Evolutionary conservation across 2,888 invertebrate species (phyloP).

Genomic region (Tipula confusa): DNA sequence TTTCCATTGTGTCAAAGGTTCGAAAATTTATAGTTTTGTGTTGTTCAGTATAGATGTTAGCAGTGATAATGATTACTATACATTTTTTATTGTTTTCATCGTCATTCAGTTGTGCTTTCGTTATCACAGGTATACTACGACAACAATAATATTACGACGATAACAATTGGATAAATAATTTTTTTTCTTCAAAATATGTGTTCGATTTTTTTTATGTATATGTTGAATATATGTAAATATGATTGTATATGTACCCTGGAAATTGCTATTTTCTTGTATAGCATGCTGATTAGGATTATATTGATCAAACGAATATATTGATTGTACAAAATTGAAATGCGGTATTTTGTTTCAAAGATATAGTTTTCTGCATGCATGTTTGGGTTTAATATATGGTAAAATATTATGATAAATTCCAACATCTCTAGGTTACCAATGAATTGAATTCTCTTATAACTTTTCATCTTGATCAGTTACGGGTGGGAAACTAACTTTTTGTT

Average conservation of each 20-base stretch:
- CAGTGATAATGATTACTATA: background rate
- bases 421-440: no score
- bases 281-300: background rate
- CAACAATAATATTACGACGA: background rate
- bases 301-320: background rate
- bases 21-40: background rate
- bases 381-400: background rate
- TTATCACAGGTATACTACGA: no score
- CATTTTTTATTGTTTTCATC: background rate
- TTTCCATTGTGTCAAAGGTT: constrained; percentile 20
- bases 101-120: background rate
- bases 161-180: constrained; percentile 25
- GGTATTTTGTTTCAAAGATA: no score
- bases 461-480: no score
- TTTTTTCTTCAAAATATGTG: no score
- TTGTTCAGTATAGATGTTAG: background rate
- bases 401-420: no score
- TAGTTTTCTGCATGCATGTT: background rate
- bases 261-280: background rate
- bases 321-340: background rate
- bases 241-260: background rate
- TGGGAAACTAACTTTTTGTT: no score
- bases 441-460: no score
- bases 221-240: background rate
- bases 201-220: background rate